Evolutionary conservation across 1,140 invertebrate genomes (phyloP).

Genomic region (Aphidius gifuensis): DNA sequence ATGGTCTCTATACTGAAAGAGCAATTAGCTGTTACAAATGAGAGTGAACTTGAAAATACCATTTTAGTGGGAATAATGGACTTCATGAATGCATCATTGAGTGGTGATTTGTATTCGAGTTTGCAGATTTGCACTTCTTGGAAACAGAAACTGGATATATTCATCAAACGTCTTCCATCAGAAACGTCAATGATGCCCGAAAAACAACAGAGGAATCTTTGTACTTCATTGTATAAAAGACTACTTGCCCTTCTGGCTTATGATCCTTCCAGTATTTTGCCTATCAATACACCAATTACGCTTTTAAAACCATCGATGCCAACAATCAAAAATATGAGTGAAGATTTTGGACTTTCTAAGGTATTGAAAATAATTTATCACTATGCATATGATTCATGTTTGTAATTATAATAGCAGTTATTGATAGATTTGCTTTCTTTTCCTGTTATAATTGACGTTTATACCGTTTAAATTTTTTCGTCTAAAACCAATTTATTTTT

Average conservation of each 20-base stretch:
- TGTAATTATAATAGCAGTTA: too few species aligned
- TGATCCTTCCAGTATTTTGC: constrained; percentile 38
- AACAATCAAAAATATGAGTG: constrained; percentile 52
- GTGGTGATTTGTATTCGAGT: constrained; percentile 33
- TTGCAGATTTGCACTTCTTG: constrained; percentile 46
- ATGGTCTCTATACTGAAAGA: constrained; percentile 37
- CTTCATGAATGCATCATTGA: constrained; percentile 22
- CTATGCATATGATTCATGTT: too few species aligned
- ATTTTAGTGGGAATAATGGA: constrained; percentile 39
- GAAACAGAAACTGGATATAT: constrained; percentile 44
- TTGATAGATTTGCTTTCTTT: too few species aligned
- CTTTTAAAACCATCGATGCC: constrained; percentile 63
- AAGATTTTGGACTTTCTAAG: constrained; percentile 63
- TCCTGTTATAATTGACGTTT: too few species aligned
- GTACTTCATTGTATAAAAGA: constrained; percentile 57
- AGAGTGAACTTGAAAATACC: constrained; percentile 38
- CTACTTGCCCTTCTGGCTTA: constrained; percentile 58
- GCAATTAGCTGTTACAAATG: constrained; percentile 24
- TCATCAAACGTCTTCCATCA: constrained; percentile 29
- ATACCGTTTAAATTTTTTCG: too few species aligned
- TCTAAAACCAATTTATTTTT: too few species aligned
- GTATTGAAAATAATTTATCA: constrained; percentile 28
- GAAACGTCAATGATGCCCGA: constrained; percentile 14
- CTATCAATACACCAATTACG: constrained; percentile 59
- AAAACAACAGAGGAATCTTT: constrained; percentile 52